A percentile compares a stretch with the other conserved stretches of the same genome.
Conservation (phyloP, 30 jellyfish, hydroid and myxozoan species). For the Turritopsis dohrnii region DNA sequence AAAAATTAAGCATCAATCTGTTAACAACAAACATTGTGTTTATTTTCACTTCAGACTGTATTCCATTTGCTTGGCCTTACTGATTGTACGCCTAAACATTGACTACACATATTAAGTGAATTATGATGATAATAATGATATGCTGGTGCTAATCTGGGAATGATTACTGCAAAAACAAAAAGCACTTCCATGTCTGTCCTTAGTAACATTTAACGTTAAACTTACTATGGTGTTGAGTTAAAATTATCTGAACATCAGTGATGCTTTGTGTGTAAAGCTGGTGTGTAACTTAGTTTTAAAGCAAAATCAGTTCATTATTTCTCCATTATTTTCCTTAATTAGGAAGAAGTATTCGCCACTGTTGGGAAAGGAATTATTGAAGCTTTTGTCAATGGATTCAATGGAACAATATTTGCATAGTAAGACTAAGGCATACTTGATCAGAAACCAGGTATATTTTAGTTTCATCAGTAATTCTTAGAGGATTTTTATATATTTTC, state of each 20-base stretch:
- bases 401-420: constrained; percentile 99
- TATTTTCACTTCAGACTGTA: too few species aligned
- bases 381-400: constrained; percentile 90
- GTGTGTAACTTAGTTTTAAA: not conserved
- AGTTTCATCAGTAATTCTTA: not conserved
- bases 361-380: constrained; percentile 91
- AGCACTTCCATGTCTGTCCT: too few species aligned
- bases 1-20: not conserved
- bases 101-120: too few species aligned
- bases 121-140: too few species aligned
- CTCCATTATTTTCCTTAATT: constrained; percentile 1
- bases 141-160: too few species aligned
- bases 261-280: not conserved
- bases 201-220: too few species aligned
- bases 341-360: constrained; percentile 97
- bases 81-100: too few species aligned
- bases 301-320: not conserved
- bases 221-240: too few species aligned
- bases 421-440: constrained; percentile 25
- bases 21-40: too few species aligned
- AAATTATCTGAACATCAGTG: too few species aligned
- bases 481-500: not conserved
- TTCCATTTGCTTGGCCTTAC: too few species aligned
- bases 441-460: not conserved
- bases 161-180: too few species aligned